Conservation (phyloP, 2,113 vertebrate genomes). For the Aramus guarauna region DNA sequence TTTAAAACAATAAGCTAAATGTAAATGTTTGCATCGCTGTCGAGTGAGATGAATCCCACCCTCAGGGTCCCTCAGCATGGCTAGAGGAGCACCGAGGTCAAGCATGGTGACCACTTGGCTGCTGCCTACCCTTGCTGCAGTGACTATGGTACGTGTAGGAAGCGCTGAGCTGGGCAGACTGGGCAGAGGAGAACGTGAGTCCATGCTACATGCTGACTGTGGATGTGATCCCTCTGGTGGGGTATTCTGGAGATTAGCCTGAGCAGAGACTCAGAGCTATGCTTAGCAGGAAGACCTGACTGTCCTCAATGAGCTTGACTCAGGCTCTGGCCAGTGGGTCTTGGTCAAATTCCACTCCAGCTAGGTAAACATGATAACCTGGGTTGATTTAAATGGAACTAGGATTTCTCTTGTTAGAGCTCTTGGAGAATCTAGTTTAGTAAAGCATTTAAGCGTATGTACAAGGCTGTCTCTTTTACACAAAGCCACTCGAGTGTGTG, state of each 20-base stretch:
- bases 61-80: not conserved
- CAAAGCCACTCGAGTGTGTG: not conserved
- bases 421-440: not conserved
- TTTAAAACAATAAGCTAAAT: not conserved
- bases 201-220: rapidly evolving
- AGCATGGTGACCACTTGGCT: not conserved
- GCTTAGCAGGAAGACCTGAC: not conserved
- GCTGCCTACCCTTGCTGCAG: not conserved
- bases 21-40: not conserved
- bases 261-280: rapidly evolving
- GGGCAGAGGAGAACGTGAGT: not conserved
- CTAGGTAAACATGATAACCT: not conserved
- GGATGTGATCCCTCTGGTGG: not conserved
- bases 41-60: not conserved
- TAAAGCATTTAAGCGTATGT: not conserved
- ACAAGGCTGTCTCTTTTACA: not conserved
- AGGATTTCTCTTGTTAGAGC: not conserved
- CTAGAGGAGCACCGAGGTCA: not conserved
- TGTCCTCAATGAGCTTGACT: not conserved
- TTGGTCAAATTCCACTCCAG: not conserved
- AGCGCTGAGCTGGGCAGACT: not conserved
- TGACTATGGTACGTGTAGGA: rapidly evolving
- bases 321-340: not conserved
- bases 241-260: not conserved
- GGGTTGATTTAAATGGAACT: not conserved